phyloP scores from a whole-genome alignment of 37 sponge, comb jelly and placozoan species.

The Chondrosia reniformis region DNA sequence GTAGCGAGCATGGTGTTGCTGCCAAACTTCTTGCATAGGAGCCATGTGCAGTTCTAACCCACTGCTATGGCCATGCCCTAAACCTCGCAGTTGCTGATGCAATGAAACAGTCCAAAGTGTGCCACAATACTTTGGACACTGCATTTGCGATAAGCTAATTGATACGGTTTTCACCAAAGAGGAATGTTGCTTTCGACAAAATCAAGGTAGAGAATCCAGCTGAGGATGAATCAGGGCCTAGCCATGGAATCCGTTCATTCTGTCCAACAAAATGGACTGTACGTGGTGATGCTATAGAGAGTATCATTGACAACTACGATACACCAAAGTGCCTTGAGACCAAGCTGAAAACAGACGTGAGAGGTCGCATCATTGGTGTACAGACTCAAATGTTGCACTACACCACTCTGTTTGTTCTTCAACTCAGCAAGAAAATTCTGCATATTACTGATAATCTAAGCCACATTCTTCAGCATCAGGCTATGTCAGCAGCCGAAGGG shows the following conservation, averaged over 20 bases:
- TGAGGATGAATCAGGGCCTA: slow-evolving; percentile 8
- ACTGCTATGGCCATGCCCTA: slow-evolving; percentile 35
- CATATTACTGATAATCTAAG: slow-evolving; percentile 44
- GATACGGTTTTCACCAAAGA: slow-evolving; percentile 32
- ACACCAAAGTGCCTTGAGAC: slow-evolving; percentile 16
- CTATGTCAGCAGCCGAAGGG: slow-evolving; percentile 49
- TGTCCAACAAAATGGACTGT: slow-evolving; percentile 63
- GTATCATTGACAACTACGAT: slow-evolving; percentile 40
- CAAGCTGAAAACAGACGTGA: slow-evolving; percentile 19
- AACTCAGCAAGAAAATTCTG: slow-evolving; percentile 10
- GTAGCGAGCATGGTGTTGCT: slow-evolving; percentile 39
- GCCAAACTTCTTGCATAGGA: slow-evolving; percentile 30
- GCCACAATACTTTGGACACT: slow-evolving; percentile 36
- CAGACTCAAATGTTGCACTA: slow-evolving; percentile 2
- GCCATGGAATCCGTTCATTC: slow-evolving; percentile 35
- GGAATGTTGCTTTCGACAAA: slow-evolving; percentile 46
- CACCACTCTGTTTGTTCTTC: slow-evolving; percentile 19
- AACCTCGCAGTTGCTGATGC: slow-evolving; percentile 38
- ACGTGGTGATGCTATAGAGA: slow-evolving; percentile 39
- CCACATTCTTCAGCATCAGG: slow-evolving; percentile 30
- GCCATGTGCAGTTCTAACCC: slow-evolving; percentile 19
- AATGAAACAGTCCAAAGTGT: slow-evolving; percentile 35
- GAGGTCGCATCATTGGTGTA: slow-evolving; percentile 27
- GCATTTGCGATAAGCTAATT: slow-evolving; percentile 31
- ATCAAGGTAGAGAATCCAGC: slow-evolving; percentile 29